Evolutionary conservation across 1,140 invertebrate genomes (phyloP).

Genomic region (Eurosta solidaginis): DNA sequence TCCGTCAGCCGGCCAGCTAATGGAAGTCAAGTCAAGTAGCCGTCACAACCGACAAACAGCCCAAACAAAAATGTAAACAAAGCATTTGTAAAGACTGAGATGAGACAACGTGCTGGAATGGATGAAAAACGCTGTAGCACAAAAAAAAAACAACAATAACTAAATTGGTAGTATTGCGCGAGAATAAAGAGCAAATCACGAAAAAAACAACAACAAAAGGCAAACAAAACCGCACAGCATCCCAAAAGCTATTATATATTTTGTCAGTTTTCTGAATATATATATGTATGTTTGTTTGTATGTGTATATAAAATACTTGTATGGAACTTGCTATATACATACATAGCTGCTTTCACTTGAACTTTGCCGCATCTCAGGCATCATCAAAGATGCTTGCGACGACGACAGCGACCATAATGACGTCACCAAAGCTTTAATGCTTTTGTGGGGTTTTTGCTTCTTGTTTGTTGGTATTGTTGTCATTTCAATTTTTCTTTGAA

Average conservation of each 20-base stretch:
- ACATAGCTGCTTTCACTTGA: no score
- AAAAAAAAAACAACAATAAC: not conserved
- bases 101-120: not conserved
- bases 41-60: not conserved
- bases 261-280: not conserved
- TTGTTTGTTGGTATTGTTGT: not conserved
- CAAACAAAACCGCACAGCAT: not conserved
- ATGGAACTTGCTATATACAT: not conserved
- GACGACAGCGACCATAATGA: not conserved
- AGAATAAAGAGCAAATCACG: not conserved
- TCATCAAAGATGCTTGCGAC: not conserved
- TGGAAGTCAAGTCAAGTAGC: conserved; percentile 13
- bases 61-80: conserved; percentile 24
- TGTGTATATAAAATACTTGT: not conserved
- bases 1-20: conserved; percentile 6
- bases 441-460: not conserved
- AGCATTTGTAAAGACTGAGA: not conserved
- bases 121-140: conserved; percentile 13
- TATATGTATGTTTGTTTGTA: not conserved
- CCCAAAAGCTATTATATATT: conserved; percentile 10
- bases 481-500: not conserved
- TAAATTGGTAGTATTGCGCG: not conserved
- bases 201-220: not conserved
- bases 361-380: no score
- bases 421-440: not conserved